Evolutionary conservation across 2,113 vertebrate genomes (phyloP).

Genomic region (Chloroceryle aenea): DNA sequence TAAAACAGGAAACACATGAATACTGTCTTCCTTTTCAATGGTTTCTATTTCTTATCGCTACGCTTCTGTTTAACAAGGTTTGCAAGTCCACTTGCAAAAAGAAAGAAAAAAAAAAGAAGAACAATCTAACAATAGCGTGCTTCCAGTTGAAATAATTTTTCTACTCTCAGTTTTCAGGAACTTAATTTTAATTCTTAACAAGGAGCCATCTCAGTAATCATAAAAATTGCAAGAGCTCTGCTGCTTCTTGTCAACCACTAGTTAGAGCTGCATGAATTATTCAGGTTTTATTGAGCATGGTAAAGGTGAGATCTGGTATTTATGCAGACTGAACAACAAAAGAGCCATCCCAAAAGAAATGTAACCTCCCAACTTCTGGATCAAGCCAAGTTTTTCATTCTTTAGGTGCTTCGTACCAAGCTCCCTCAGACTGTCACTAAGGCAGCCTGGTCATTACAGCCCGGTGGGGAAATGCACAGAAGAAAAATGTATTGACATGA

Average conservation of each 20-base stretch:
- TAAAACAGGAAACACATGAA: constrained; percentile 66
- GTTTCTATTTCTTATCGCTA: constrained; percentile 8
- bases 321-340: not conserved
- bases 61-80: not conserved
- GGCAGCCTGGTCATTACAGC: not conserved
- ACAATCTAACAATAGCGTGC: not conserved
- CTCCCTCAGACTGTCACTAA: not conserved
- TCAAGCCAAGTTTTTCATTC: not conserved
- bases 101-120: not conserved
- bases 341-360: not conserved
- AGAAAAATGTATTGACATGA: not conserved
- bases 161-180: not conserved
- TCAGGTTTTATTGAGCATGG: not conserved
- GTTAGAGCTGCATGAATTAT: not conserved
- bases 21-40: constrained; percentile 35
- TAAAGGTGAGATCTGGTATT: not conserved
- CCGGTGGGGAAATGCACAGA: not conserved
- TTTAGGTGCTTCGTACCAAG: not conserved
- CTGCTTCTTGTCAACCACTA: not conserved
- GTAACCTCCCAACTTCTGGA: not conserved
- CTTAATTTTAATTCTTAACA: not conserved
- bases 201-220: not conserved
- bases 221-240: not conserved
- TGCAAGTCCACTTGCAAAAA: not conserved
- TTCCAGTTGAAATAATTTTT: not conserved